Evolutionary conservation across 2,113 vertebrate species (phyloP), one percentile per base, ranked within the genome.

Genomic region (Pholis gunnellus): DNA sequence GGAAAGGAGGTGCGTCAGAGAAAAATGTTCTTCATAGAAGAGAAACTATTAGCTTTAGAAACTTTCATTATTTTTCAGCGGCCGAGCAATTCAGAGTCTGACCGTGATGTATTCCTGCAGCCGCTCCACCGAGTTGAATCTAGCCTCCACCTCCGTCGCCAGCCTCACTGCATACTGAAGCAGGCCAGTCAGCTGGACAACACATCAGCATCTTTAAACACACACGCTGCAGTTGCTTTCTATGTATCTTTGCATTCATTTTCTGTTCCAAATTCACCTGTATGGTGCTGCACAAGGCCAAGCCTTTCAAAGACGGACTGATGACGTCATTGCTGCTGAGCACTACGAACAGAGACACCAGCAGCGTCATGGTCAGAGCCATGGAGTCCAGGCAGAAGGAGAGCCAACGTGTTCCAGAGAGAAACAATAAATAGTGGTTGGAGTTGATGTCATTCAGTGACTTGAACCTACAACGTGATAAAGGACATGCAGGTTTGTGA

Each of bases 121-220:
- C 31, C 96, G 91, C 82, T 97, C 96, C 75, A 94, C 93, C 0
- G 96, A 96, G 65, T 91, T 95, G 90, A 97, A 95, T 88, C 94
- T 96, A 3, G 96, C 95, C 77, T 95, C 96, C 42, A 96, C 90
- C 83, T 97, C 96, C 0, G 91, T 95, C 5, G 93, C 86, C 14
- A 87, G 91, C 34, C 91, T 92, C 73, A 95, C 92, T 29, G 90
- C 92, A 2, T 94, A 92, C 22, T 25, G 52, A 56, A 56, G 10
- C 52, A 56, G 1, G 22, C 52, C 52, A 25, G 52, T 56, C 7
- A 60, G n/a, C 57, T 60, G 57, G 27, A 60, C 14, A 29, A 60
- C 14, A 60, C 57, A 27, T 14, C 11, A 60, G 18, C 27, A 9
- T 60, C 14, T 27, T 17, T 60, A 60, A 17, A 56, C 11, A 59